Base-by-base conservation (phyloP, 2,113 vertebrate genomes). In the Corvus cornix region DNA sequence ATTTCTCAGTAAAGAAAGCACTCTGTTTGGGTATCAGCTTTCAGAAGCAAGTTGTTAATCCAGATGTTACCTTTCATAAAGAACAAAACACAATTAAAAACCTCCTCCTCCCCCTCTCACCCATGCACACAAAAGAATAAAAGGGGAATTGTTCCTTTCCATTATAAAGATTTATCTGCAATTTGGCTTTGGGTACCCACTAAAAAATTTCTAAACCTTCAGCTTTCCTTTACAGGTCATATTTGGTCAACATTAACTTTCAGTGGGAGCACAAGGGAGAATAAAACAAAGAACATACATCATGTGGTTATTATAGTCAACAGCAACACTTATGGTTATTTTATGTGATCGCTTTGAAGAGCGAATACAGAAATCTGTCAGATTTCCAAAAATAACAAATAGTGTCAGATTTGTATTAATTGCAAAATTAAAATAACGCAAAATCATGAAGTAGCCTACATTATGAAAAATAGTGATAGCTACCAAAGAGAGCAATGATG, bases 1-100 rank as follows among this genome's bases (percentile, higher is more conserved):
- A 97, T 96, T 96, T 94, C 97, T 97, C 96, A 95, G 94, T 69
- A 96, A 97, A 98, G 96, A 98, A 98, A 97, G 97, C 92, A 30
- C 96, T 96, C 92, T 98, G 97, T 98, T 97, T 98, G 96, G 96
- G 93, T 98, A 98, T 98, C 97, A 97, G 97, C 93, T 98, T 98
- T 97, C 97, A 97, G 93, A 95, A 97, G 94, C 89, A 76, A 97
- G 87, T 97, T 96, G 97, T 95, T 97, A 97, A 98, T 97, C 87
- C 96, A 97, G 89, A 97, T 96, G 94, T 95, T 89, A 95, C 95
- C 93, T 97, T 97, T 97, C 94, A 96, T 74, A 94, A 96, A 95
- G 95, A 91, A 95, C 93, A 96, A 97, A 97, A 97, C 85, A 95
- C 95, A 97, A 91, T 97, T 96, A 97, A 94, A 96, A 94, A 84